phyloP scores from a whole-genome alignment of 30 jellyfish, hydroid and myxozoan genomes.

The Aurelia aurita region DNA sequence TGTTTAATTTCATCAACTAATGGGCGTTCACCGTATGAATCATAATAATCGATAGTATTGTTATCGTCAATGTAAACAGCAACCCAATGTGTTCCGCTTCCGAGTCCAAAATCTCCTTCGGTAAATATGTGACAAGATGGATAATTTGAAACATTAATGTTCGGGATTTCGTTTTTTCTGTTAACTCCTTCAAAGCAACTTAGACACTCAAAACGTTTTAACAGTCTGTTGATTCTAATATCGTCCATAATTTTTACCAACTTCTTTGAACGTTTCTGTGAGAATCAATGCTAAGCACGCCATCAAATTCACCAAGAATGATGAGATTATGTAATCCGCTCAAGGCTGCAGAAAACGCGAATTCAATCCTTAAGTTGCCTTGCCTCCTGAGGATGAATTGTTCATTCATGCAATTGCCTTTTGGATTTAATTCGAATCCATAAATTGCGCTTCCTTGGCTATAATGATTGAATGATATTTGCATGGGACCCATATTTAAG shows the following conservation, averaged over 20 bases:
- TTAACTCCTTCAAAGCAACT: neutral
- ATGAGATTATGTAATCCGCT: neutral
- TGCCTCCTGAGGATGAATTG: conserved; percentile 7
- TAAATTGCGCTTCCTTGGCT: conserved; percentile 34
- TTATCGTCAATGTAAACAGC: neutral
- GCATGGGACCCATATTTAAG: neutral
- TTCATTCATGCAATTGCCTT: conserved; percentile 43
- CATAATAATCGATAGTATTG: neutral
- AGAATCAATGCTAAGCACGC: neutral
- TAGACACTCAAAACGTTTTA: neutral
- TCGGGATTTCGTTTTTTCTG: conserved; percentile 3
- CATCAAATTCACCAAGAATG: conserved; percentile 21
- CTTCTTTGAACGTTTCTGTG: neutral
- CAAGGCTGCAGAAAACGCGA: neutral
- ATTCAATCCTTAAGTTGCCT: neutral
- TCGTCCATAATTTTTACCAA: conserved; percentile 43
- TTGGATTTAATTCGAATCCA: conserved; percentile 33
- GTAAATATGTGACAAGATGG: neutral
- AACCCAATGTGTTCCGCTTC: neutral
- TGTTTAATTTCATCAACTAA: neutral
- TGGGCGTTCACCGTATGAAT: neutral
- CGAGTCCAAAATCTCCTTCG: neutral
- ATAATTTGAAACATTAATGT: neutral
- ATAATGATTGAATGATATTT: neutral
- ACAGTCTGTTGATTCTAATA: neutral